phyloP scores from a whole-genome alignment of 2,888 invertebrate genomes.

The Epinotia brunnichana region DNA sequence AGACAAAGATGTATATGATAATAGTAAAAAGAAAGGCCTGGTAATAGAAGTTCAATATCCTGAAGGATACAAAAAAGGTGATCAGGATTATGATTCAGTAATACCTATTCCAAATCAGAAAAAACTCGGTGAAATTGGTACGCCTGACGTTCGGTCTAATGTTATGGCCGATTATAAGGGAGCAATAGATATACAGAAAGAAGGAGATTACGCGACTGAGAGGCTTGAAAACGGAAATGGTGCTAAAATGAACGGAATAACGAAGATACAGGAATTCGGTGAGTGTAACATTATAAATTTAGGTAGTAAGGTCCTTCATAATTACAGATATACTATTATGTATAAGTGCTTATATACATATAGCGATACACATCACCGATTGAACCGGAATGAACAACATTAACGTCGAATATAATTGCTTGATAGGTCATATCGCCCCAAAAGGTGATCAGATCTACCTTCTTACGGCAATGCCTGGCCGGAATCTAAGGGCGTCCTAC shows the following conservation, averaged over 20 bases:
- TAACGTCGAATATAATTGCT: neutral
- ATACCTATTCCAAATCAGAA: neutral
- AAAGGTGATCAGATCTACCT: too few relatives aligned
- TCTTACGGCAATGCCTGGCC: too few relatives aligned
- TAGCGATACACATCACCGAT: too few relatives aligned
- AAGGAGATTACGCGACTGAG: neutral
- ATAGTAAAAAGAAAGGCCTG: neutral
- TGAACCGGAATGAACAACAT: neutral
- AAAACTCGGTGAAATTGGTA: neutral
- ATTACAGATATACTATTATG: neutral
- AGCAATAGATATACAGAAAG: neutral
- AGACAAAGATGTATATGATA: conserved; percentile 1
- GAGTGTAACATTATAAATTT: neutral
- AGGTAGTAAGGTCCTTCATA: neutral
- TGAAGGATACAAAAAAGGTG: neutral
- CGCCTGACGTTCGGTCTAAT: neutral
- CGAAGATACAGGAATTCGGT: neutral
- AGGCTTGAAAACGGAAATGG: neutral
- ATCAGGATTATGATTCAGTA: neutral
- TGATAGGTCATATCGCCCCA: too few relatives aligned
- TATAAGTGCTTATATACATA: too few relatives aligned
- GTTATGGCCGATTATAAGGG: conserved; percentile 3
- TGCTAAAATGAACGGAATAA: neutral
- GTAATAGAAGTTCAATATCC: neutral
- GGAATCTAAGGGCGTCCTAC: too few relatives aligned